Evolutionary conservation across 2,797 vertebrate genomes (phyloP).

Genomic region (Rhinogobio ventralis): DNA sequence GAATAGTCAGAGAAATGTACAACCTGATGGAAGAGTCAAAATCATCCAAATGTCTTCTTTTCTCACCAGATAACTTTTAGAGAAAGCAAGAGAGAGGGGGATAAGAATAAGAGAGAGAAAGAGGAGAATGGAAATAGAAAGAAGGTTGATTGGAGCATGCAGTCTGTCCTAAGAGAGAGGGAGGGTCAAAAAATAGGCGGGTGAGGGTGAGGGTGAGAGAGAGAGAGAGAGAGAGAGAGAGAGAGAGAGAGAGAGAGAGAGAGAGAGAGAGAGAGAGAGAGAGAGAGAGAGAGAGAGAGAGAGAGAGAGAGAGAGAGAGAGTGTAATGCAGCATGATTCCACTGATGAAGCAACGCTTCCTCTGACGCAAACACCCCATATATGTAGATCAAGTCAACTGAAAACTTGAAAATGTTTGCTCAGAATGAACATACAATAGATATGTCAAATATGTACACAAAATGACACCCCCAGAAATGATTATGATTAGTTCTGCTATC

Average conservation of each 20-base stretch:
- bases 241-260: slow-evolving; percentile 17
- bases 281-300: not conserved
- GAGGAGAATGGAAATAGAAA: slow-evolving; percentile 55
- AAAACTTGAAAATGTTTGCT: not conserved
- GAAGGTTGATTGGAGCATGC: slow-evolving; percentile 60
- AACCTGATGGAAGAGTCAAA: slow-evolving; percentile 65
- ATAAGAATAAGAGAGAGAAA: slow-evolving; percentile 36
- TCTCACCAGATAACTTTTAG: slow-evolving; percentile 43
- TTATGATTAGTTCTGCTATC: not conserved
- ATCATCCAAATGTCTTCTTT: slow-evolving; percentile 50
- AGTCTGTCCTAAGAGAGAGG: slow-evolving; percentile 47
- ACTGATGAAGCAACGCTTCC: slow-evolving; percentile 19
- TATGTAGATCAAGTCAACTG: not conserved
- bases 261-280: slow-evolving; percentile 10
- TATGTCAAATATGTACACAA: not conserved
- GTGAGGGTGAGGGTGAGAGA: slow-evolving; percentile 8
- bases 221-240: slow-evolving; percentile 6
- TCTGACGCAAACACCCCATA: slow-evolving; percentile 18
- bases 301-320: no score
- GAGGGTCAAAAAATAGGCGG: slow-evolving; percentile 32
- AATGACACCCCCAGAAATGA: not conserved
- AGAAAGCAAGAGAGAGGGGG: not conserved
- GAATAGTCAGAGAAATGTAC: slow-evolving; percentile 49
- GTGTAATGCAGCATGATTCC: slow-evolving; percentile 6
- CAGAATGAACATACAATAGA: not conserved